Evolutionary conservation across 2,797 vertebrate species (phyloP).

Genomic region (Liparis tanakae): DNA sequence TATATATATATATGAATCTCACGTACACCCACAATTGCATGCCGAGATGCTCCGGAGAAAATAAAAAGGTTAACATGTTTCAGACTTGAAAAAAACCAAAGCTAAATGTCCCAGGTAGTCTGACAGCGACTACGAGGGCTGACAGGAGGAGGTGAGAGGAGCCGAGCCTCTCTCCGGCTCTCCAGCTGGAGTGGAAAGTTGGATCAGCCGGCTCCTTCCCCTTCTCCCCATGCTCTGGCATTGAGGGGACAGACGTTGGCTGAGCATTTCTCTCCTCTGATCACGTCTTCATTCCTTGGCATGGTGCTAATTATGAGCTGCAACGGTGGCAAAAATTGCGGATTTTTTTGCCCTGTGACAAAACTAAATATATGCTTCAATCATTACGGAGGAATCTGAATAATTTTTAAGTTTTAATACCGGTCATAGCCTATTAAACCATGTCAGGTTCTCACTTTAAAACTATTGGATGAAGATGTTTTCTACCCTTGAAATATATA

Average conservation of each 20-base stretch:
- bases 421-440: constrained; percentile 5
- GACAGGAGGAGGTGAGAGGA: constrained; percentile 64
- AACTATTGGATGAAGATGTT: not conserved
- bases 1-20: too few species aligned
- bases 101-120: constrained; percentile 11
- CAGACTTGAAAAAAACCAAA: not conserved
- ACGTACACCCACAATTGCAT: not conserved
- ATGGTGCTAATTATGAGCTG: constrained; percentile 51
- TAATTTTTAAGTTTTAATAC: not conserved
- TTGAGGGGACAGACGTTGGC: constrained; percentile 61
- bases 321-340: constrained; percentile 53
- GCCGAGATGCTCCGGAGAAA: constrained; percentile 1
- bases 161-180: constrained; percentile 69
- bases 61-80: constrained; percentile 5
- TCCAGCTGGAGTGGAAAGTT: constrained; percentile 82
- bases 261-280: constrained; percentile 64
- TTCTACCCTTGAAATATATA: constrained; percentile 6
- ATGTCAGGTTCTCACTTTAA: not conserved
- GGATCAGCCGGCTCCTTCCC: constrained; percentile 66
- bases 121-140: constrained; percentile 49
- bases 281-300: constrained; percentile 74
- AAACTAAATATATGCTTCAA: constrained; percentile 24
- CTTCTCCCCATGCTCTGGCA: constrained; percentile 74
- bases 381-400: constrained; percentile 5
- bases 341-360: constrained; percentile 29